A percentile compares a stretch with the other conserved stretches of the same genome.
Conservation (phyloP, 2,888 invertebrate species). For the Eulithis prunata region DNA sequence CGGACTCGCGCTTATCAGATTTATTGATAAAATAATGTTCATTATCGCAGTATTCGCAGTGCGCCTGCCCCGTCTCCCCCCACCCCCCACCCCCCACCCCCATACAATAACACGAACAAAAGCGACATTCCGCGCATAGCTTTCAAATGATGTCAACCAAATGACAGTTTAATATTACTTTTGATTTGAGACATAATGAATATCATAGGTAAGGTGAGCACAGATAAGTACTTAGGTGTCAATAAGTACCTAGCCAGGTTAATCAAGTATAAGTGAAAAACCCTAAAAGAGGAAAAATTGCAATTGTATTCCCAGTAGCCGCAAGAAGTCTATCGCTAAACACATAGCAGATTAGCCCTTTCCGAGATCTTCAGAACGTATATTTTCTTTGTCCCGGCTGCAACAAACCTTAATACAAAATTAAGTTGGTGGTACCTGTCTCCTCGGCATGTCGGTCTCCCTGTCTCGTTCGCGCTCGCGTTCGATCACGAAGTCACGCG, state of each 20-base stretch:
- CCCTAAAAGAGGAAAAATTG: too few species aligned
- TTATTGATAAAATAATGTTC: conserved; percentile 14
- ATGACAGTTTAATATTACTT: neutral
- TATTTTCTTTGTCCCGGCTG: too few species aligned
- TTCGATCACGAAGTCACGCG: conserved; percentile 77
- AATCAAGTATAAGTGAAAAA: too few species aligned
- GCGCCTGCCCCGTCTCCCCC: neutral
- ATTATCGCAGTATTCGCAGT: conserved; percentile 3
- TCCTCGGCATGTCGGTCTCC: conserved; percentile 67
- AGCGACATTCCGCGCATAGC: conserved; percentile 2
- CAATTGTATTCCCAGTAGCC: too few species aligned
- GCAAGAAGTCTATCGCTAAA: too few species aligned
- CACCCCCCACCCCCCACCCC: too few species aligned
- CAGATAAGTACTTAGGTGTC: too few species aligned
- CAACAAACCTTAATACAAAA: too few species aligned
- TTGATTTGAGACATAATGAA: neutral
- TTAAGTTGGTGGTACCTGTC: conserved; percentile 58
- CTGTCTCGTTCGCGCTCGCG: conserved; percentile 74
- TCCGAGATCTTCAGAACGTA: too few species aligned
- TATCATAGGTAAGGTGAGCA: neutral
- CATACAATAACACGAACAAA: neutral
- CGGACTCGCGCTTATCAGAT: conserved; percentile 13
- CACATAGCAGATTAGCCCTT: too few species aligned
- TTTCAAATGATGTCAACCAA: conserved; percentile 1
- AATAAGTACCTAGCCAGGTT: too few species aligned